Evolutionary conservation across 1,140 invertebrate species (phyloP).

Genomic region (Notospermus geniculatus): DNA sequence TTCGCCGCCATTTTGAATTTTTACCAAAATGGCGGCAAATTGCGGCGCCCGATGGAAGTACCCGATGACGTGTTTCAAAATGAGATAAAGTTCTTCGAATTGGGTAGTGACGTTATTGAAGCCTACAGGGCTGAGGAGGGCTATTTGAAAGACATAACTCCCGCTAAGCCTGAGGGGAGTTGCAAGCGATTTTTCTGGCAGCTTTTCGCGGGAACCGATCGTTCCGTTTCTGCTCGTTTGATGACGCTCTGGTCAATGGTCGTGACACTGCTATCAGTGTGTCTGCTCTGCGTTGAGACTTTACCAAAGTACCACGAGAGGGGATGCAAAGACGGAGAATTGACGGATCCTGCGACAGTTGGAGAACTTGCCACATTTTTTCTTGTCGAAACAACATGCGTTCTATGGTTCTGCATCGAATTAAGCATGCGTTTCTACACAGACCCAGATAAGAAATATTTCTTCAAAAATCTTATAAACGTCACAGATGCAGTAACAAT

Average conservation of each 20-base stretch:
- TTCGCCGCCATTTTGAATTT: constrained; percentile 91
- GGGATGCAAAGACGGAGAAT: constrained; percentile 29
- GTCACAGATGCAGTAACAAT: constrained; percentile 98
- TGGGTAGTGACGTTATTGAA: constrained; percentile 47
- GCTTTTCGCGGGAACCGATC: constrained; percentile 50
- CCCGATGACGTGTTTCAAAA: constrained; percentile 67
- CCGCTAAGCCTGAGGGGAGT: constrained; percentile 32
- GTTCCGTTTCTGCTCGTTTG: constrained; percentile 42
- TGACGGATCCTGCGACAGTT: neutral
- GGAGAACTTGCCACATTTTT: constrained; percentile 33
- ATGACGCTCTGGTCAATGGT: constrained; percentile 45
- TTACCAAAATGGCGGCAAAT: constrained; percentile 96
- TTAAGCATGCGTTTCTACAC: constrained; percentile 39
- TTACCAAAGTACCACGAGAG: constrained; percentile 42
- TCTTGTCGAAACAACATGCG: constrained; percentile 55
- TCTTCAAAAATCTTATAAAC: constrained; percentile 85
- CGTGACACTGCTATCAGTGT: constrained; percentile 50
- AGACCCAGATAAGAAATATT: constrained; percentile 54
- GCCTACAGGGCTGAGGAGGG: constrained; percentile 38
- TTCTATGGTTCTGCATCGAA: constrained; percentile 56
- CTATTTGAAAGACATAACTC: constrained; percentile 28
- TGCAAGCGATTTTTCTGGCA: constrained; percentile 43
- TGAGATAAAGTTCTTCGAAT: constrained; percentile 53
- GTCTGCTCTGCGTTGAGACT: constrained; percentile 55
- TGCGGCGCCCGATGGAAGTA: constrained; percentile 95